Base-by-base conservation (phyloP, 2,888 invertebrate genomes). In the Melieria crassipennis region DNA sequence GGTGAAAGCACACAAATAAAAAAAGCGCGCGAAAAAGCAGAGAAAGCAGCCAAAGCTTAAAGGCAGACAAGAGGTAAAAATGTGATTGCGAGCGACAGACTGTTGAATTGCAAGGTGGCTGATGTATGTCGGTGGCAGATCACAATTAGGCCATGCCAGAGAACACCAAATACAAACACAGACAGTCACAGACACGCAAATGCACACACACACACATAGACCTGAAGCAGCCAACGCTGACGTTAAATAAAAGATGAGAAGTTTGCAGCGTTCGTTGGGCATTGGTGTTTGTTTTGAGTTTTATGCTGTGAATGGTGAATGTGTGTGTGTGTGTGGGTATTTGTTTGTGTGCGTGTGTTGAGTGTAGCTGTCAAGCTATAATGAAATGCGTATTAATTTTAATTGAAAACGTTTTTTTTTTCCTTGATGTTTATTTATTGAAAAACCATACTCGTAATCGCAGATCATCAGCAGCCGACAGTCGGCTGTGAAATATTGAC, bases 371-470 rank as follows among this genome's bases (percentile, higher is more conserved):
- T 69, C 75, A 72, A 48, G 46, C 9, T 63, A 47, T 75, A 77
- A 77, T 77, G 73, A 77, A 77, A 75, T 76, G 70, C 57, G 65
- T 73, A 70, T 75, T 75, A 73, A 75, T 71, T 73, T 75, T 73
- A 76, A 75, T 74, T 75, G 73, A 73, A 76, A 71, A 73, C 46
- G 60, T 72, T 75, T 73, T 73, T 58, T 58, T 66, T 64, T 67
- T 47, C 62, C 11, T 58, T 4, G 11, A 47, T 48, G 42, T 58
- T 66, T n/a, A 13, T 60, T 67, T 67, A 58, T 66, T 55, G 65
- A 65, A 65, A 55, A 65, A 43, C 46, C 42, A 57, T 57, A 65
- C 42, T 62, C 13, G 5, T 11, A n/a, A 48, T n/a, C 13, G 30
- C 13, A n/a, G 42, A 43, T 42, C 43, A 9, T 6, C 43, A 42